phyloP scores from a whole-genome alignment of 2,888 invertebrate genomes.

The Phrixothrix hirtus region DNA sequence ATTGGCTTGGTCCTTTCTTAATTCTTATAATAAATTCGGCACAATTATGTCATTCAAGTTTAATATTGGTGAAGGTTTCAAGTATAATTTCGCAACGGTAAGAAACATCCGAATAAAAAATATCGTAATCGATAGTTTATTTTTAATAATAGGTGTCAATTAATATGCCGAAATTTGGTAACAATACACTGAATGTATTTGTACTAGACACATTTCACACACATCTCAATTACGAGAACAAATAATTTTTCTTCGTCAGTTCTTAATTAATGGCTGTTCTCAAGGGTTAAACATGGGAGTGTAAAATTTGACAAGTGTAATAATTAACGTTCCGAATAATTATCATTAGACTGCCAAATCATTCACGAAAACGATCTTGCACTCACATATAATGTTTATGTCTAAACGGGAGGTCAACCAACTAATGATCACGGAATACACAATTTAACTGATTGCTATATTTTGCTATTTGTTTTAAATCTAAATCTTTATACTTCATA shows the following conservation, averaged over 20 bases:
- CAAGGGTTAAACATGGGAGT: slow-evolving; percentile 18
- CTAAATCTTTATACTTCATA: too few relatives aligned
- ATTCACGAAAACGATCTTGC: slow-evolving; percentile 13
- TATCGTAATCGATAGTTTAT: slow-evolving; percentile 7
- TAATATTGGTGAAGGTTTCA: slow-evolving; percentile 4
- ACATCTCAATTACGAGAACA: slow-evolving; percentile 18
- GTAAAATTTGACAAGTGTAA: slow-evolving; percentile 21
- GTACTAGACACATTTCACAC: slow-evolving; percentile 4
- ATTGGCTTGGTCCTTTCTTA: not conserved
- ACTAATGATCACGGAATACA: slow-evolving; percentile 3
- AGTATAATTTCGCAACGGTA: slow-evolving; percentile 5
- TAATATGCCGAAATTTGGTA: slow-evolving; percentile 11
- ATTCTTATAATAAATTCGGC: slow-evolving; percentile 3
- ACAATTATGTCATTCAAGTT: slow-evolving; percentile 11
- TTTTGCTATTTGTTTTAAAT: too few relatives aligned
- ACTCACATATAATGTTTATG: slow-evolving; percentile 5
- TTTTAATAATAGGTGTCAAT: slow-evolving; percentile 14
- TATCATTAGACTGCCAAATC: slow-evolving; percentile 20
- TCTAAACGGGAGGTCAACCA: slow-evolving; percentile 12
- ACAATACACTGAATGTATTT: not conserved
- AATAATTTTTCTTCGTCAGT: slow-evolving; percentile 14
- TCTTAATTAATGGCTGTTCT: slow-evolving; percentile 11
- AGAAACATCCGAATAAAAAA: slow-evolving; percentile 1
- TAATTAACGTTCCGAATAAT: slow-evolving; percentile 16
- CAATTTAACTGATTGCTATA: not conserved